These are phyloP conservation scores for Ceraclea dissimilis DNA, from an alignment of 2,888 invertebrate genomes.

Conservation along the genomic window DNA sequence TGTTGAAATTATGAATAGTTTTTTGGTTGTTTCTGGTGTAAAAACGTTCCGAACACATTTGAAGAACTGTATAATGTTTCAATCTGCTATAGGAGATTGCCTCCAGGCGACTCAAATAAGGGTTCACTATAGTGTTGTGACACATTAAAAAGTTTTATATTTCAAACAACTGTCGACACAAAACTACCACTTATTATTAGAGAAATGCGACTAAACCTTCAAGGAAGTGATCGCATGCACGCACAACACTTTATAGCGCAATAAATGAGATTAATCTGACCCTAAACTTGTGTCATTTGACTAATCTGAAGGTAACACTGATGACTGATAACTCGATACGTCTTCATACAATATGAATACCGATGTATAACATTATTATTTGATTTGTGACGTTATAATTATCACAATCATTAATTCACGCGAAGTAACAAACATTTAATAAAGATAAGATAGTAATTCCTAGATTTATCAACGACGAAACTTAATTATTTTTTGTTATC, in stretches of 20 bases:
- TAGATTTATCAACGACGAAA: constrained; percentile 3
- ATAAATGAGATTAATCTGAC: no score
- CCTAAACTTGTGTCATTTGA: no score
- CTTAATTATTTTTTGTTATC: no score
- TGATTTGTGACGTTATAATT: constrained; percentile 4
- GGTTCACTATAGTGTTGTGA: constrained; percentile 14
- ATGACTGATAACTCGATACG: no score
- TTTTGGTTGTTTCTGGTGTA: constrained; percentile 51
- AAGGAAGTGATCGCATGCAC: neutral
- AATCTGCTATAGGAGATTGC: constrained; percentile 10
- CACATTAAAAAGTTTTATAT: constrained; percentile 22
- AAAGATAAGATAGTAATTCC: constrained; percentile 8
- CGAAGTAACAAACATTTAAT: constrained; percentile 23
- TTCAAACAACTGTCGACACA: neutral
- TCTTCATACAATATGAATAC: neutral
- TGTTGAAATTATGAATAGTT: constrained; percentile 52
- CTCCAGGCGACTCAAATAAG: constrained; percentile 17
- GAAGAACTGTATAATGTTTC: constrained; percentile 47
- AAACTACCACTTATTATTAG: neutral
- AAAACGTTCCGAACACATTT: constrained; percentile 53
- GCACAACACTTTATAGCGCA: no score
- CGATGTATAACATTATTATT: constrained; percentile 6
- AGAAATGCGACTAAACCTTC: constrained; percentile 3
- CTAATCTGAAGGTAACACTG: no score
- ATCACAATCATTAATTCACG: constrained; percentile 14